Percentiles rank a stretch among this genome's conserved stretches.
These are phyloP conservation scores for Lobophora halterata DNA, from an alignment of 2,888 invertebrate species.

Conservation along the genomic window DNA sequence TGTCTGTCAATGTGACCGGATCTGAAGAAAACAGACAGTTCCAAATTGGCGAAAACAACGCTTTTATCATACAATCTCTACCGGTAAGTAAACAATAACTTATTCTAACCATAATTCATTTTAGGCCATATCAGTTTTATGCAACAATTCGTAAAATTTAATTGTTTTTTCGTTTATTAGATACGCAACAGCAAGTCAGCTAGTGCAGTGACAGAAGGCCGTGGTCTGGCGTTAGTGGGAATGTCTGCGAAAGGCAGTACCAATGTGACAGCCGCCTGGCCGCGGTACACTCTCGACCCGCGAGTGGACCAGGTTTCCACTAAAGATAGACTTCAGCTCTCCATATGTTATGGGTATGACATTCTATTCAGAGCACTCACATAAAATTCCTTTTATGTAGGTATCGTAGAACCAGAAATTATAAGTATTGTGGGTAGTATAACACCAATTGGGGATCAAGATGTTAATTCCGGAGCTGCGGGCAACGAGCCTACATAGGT, in stretches of 20 bases:
- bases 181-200: constrained; percentile 80
- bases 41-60: constrained; percentile 87
- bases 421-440: too few species aligned
- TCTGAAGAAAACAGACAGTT: constrained; percentile 79
- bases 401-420: too few species aligned
- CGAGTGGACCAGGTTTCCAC: constrained; percentile 91
- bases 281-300: constrained; percentile 92
- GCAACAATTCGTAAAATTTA: not conserved
- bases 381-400: too few species aligned
- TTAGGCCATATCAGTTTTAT: too few species aligned
- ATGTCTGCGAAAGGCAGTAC: constrained; percentile 91
- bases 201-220: constrained; percentile 88
- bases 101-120: not conserved
- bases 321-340: constrained; percentile 87
- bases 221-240: constrained; percentile 89
- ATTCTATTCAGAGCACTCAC: not conserved
- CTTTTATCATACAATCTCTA: constrained; percentile 90
- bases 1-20: constrained; percentile 63
- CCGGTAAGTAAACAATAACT: constrained; percentile 74
- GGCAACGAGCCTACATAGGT: too few species aligned
- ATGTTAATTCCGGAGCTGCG: too few species aligned
- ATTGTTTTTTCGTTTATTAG: constrained; percentile 40
- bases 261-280: constrained; percentile 93
- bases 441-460: too few species aligned
- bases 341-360: constrained; percentile 88